These are phyloP conservation scores for Archilochus colubris DNA, from an alignment of 2,113 vertebrate species.

Conservation along the genomic window DNA sequence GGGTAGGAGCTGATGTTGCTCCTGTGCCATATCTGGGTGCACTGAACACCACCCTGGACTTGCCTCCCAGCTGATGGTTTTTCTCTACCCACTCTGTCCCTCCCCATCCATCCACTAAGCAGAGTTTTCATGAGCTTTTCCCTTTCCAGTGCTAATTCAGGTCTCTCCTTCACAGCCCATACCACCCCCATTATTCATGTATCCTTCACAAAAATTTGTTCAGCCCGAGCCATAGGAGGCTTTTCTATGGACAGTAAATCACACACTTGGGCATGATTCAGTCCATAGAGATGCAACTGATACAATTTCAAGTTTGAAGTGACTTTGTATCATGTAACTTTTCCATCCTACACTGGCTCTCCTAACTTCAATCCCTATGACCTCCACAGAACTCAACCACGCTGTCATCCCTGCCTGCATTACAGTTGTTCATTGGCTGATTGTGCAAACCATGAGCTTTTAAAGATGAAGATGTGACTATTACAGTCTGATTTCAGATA, in stretches of 20 bases:
- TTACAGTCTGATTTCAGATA: not conserved
- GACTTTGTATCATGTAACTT: not conserved
- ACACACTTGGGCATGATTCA: not conserved
- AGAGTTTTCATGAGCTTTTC: accelerated
- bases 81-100: accelerated
- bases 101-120: not conserved
- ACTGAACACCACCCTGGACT: not conserved
- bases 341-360: not conserved
- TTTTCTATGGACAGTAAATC: not conserved
- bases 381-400: not conserved
- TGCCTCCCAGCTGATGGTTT: not conserved
- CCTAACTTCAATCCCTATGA: not conserved
- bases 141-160: not conserved
- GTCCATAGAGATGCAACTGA: not conserved
- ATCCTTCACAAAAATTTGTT: not conserved
- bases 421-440: not conserved
- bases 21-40: accelerated
- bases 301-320: not conserved
- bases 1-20: accelerated
- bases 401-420: not conserved
- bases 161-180: not conserved
- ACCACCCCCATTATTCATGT: not conserved
- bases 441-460: not conserved
- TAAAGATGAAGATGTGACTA: not conserved
- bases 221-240: accelerated